Conservation (phyloP, 2,888 invertebrate genomes). For the Apodemia zela region DNA sequence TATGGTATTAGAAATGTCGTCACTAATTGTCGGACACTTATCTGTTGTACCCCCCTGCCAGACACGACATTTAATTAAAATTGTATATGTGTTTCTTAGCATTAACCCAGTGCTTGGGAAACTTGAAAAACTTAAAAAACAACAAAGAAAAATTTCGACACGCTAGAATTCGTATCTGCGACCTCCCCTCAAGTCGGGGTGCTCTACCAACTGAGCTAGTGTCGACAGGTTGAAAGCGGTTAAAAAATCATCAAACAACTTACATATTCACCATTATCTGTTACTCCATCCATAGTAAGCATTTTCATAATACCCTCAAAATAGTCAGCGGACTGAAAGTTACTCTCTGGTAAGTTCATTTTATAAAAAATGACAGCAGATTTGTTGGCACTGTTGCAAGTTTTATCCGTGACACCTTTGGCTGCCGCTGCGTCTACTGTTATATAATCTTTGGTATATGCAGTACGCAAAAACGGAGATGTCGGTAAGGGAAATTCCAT, state of each 20-base stretch:
- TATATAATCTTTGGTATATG: constrained; percentile 56
- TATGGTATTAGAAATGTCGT: too few species aligned
- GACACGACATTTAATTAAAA: too few species aligned
- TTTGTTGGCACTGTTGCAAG: constrained; percentile 37
- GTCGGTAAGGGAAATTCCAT: constrained; percentile 82
- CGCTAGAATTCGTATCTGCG: too few species aligned
- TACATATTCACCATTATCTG: constrained; percentile 76
- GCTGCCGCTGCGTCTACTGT: constrained; percentile 78
- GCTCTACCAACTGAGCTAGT: too few species aligned
- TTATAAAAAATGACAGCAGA: constrained; percentile 79
- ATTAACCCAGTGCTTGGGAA: too few species aligned
- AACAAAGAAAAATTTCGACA: too few species aligned
- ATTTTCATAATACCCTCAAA: constrained; percentile 82
- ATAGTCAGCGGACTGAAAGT: constrained; percentile 75
- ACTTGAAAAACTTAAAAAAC: too few species aligned
- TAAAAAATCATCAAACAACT: constrained; percentile 33
- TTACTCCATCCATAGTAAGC: constrained; percentile 79
- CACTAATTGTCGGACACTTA: too few species aligned
- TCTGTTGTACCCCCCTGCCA: too few species aligned
- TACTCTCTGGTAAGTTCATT: constrained; percentile 80
- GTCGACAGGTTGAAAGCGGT: too few species aligned
- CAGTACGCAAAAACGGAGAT: constrained; percentile 80
- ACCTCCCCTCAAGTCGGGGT: too few species aligned
- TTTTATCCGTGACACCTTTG: constrained; percentile 49
- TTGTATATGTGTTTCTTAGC: too few species aligned